phyloP scores from a whole-genome alignment of 2,888 invertebrate genomes.

The Syrista parreyssii region DNA sequence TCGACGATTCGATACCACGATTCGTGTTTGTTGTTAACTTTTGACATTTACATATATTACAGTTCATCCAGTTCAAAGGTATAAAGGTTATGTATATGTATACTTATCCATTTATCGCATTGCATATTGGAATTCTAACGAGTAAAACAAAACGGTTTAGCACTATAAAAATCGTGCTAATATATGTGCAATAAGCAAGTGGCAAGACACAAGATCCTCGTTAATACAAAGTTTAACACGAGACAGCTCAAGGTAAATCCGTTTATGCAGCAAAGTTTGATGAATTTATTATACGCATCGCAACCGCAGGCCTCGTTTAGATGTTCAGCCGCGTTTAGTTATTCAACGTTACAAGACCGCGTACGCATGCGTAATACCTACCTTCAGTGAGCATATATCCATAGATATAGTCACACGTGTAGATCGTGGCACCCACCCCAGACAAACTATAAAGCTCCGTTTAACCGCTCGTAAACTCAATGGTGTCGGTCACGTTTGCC shows the following conservation, averaged over 20 bases:
- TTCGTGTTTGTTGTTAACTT: background rate
- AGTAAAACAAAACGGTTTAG: background rate
- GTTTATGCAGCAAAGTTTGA: conserved; percentile 43
- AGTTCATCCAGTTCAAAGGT: background rate
- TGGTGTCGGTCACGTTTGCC: conserved; percentile 61
- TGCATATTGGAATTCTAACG: background rate
- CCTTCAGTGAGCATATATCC: background rate
- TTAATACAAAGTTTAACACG: conserved; percentile 5
- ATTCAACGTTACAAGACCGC: background rate
- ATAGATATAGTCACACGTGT: conserved; percentile 1
- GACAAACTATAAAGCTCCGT: conserved; percentile 58
- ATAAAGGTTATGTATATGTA: background rate
- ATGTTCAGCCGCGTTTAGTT: conserved; percentile 20
- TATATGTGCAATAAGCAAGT: background rate
- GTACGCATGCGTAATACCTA: background rate
- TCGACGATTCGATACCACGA: too few relatives aligned
- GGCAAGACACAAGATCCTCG: background rate
- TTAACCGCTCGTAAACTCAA: conserved; percentile 63
- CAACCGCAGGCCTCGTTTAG: conserved; percentile 19
- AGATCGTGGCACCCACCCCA: conserved; percentile 11
- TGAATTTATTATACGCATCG: conserved; percentile 20
- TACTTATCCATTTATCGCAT: too few relatives aligned
- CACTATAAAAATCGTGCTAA: background rate
- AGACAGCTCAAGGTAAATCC: conserved; percentile 35
- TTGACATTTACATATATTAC: too few relatives aligned